These are phyloP conservation scores for Halocynthia roretzi DNA, from an alignment of 23 tunicate genomes.

Conservation along the genomic window DNA sequence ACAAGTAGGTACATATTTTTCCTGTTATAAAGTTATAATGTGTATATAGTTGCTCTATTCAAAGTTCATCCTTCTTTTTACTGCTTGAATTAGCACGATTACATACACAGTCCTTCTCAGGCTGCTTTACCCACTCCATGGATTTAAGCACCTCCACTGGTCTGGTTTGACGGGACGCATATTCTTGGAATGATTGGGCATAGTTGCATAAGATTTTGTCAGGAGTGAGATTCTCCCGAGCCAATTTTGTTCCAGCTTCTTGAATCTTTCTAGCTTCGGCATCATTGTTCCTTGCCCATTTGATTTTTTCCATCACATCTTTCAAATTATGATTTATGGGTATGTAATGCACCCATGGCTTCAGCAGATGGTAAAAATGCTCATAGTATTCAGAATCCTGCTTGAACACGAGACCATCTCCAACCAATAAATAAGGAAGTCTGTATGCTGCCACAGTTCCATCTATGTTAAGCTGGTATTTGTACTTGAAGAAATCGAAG, in stretches of 20 bases:
- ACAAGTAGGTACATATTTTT: too few species aligned
- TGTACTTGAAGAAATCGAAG: slow-evolving; percentile 86
- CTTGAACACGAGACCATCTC: slow-evolving; percentile 77
- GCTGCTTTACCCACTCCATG: slow-evolving; percentile 77
- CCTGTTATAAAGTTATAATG: too few species aligned
- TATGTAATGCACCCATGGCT: slow-evolving; percentile 73
- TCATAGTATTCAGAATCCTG: slow-evolving; percentile 97
- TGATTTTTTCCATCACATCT: slow-evolving; percentile 66
- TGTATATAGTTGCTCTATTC: neutral
- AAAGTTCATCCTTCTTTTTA: slow-evolving; percentile 20
- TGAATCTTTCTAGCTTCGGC: slow-evolving; percentile 72
- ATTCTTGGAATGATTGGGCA: slow-evolving; percentile 58
- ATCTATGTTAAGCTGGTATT: slow-evolving; percentile 92
- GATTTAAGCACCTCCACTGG: slow-evolving; percentile 43
- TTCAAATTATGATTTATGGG: slow-evolving; percentile 60
- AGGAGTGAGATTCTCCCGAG: slow-evolving; percentile 74
- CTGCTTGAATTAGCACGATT: slow-evolving; percentile 32
- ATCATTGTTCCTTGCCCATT: slow-evolving; percentile 90
- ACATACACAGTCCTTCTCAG: slow-evolving; percentile 35
- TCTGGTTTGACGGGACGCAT: slow-evolving; percentile 51
- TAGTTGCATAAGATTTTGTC: slow-evolving; percentile 86
- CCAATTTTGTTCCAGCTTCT: slow-evolving; percentile 69
- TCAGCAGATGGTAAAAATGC: slow-evolving; percentile 73
- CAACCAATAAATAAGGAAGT: slow-evolving; percentile 72
- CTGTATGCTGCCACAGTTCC: slow-evolving; percentile 99